Evolutionary conservation across 2,113 vertebrate genomes (phyloP).

Genomic region (Spea bombifrons): DNA sequence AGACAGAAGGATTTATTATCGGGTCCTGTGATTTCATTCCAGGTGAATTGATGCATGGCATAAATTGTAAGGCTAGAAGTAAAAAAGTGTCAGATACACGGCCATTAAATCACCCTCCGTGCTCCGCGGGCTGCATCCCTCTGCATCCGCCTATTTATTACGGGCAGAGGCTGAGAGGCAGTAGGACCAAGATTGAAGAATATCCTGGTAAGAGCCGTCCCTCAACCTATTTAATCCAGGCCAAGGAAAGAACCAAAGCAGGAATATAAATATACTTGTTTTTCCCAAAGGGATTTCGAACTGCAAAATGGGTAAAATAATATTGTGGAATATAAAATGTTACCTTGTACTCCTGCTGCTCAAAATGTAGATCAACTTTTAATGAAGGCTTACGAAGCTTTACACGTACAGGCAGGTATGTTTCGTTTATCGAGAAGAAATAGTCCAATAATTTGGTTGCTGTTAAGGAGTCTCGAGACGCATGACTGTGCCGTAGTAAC

Average conservation of each 20-base stretch:
- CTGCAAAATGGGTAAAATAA: too few species aligned
- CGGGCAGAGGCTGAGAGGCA: background rate
- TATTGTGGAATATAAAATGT: too few species aligned
- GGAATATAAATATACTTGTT: too few species aligned
- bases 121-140: background rate
- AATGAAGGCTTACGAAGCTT: too few species aligned
- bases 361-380: too few species aligned
- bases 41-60: slow-evolving; percentile 15
- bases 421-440: too few species aligned
- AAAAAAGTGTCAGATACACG: background rate
- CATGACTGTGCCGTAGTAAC: too few species aligned
- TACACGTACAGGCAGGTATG: too few species aligned
- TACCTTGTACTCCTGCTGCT: too few species aligned
- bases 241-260: background rate
- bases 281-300: too few species aligned
- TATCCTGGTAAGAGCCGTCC: background rate
- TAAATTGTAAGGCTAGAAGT: slow-evolving; percentile 6
- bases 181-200: background rate
- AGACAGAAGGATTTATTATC: slow-evolving; percentile 27
- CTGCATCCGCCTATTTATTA: slow-evolving; percentile 6
- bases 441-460: too few species aligned
- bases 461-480: too few species aligned
- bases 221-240: background rate
- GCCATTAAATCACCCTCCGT: slow-evolving; percentile 13
- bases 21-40: slow-evolving; percentile 16